phyloP scores from a whole-genome alignment of 2,797 vertebrate species.

The Carcharodon carcharias region DNA sequence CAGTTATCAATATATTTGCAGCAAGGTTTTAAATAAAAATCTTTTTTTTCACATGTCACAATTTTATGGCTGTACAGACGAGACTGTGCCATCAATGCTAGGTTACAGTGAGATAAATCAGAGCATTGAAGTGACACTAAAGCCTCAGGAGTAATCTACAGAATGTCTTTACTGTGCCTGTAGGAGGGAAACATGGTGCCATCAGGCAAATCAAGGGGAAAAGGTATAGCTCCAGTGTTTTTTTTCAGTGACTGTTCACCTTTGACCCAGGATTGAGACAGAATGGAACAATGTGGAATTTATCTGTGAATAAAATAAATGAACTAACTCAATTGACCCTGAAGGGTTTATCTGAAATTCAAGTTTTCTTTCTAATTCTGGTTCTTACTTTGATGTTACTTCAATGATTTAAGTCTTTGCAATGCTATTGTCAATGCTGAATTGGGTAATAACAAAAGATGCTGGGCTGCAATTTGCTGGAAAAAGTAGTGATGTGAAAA shows the following conservation, averaged over 20 bases:
- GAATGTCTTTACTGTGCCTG: not conserved
- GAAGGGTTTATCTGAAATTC: not conserved
- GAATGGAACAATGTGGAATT: not conserved
- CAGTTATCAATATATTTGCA: not conserved
- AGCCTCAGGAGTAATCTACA: not conserved
- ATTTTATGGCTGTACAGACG: not conserved
- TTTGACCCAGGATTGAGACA: not conserved
- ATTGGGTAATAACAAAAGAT: not conserved
- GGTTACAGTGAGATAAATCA: not conserved
- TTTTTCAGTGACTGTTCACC: not conserved
- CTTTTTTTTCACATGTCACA: not conserved
- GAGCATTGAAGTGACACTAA: not conserved
- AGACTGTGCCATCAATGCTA: not conserved
- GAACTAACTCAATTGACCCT: not conserved
- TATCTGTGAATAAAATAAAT: not conserved
- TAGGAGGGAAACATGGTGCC: not conserved
- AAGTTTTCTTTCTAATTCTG: not conserved
- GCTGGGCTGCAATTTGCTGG: not conserved
- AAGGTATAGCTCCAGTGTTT: not conserved
- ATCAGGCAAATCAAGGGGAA: not conserved
- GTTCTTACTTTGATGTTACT: not conserved
- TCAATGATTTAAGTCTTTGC: not conserved
- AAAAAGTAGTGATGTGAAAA: not conserved
- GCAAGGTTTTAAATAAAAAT: not conserved
- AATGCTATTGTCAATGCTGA: not conserved